Percentiles rank a stretch among this genome's conserved stretches.
phyloP scores from a whole-genome alignment of 2,797 vertebrate genomes.

The Pseudocheirus occidentalis region DNA sequence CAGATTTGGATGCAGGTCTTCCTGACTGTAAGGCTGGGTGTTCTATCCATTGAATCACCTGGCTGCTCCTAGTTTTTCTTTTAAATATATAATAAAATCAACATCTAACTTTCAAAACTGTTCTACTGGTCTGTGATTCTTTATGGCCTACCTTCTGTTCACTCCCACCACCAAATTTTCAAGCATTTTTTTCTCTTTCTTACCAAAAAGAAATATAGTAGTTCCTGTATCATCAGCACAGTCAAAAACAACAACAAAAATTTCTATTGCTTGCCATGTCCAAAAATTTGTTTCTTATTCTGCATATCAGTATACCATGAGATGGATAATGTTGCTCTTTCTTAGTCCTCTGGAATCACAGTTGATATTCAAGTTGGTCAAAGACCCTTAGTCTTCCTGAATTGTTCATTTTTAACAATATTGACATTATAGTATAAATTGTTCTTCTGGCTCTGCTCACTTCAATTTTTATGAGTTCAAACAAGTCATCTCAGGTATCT shows the following conservation, averaged over 20 bases:
- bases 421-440: neutral
- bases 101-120: neutral
- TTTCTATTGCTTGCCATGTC: neutral
- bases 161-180: neutral
- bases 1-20: neutral
- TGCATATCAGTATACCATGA: neutral
- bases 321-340: neutral
- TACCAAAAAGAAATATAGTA: neutral
- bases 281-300: neutral
- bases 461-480: neutral
- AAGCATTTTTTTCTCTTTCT: neutral
- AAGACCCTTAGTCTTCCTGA: neutral
- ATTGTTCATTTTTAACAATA: neutral
- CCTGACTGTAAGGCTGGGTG: neutral
- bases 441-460: neutral
- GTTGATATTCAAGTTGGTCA: neutral
- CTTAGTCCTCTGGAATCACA: neutral
- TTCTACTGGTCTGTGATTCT: neutral
- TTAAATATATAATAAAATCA: neutral
- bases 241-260: neutral
- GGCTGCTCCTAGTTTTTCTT: neutral
- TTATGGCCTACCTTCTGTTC: neutral
- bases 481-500: neutral
- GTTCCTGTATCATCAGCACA: neutral
- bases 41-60: neutral